A percentile compares a stretch with the other conserved stretches of the same genome.
Evolutionary conservation across 1,140 invertebrate genomes (phyloP).

Genomic region (Tetramorium alpestre): DNA sequence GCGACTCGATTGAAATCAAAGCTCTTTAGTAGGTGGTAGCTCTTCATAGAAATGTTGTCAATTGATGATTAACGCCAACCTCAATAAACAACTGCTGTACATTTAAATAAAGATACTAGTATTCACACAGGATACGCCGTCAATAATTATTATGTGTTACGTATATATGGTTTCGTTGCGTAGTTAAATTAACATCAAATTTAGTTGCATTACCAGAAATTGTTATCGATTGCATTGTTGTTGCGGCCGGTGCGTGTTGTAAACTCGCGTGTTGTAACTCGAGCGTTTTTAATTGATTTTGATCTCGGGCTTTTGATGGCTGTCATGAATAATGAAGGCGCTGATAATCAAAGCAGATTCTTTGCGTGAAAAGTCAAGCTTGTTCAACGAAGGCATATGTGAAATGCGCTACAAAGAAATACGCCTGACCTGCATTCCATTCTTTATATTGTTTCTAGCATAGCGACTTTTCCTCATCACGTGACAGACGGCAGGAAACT

Average conservation of each 20-base stretch:
- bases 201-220: background rate
- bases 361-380: background rate
- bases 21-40: background rate
- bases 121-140: slow-evolving; percentile 6
- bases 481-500: slow-evolving; percentile 52
- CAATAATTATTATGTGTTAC: slow-evolving; percentile 33
- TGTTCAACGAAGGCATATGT: background rate
- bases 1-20: slow-evolving; percentile 19
- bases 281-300: slow-evolving; percentile 4
- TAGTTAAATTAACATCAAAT: background rate
- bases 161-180: background rate
- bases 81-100: background rate
- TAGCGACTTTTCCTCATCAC: slow-evolving; percentile 43
- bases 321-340: background rate
- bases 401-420: slow-evolving; percentile 17
- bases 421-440: slow-evolving; percentile 63
- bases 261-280: too few species aligned
- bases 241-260: too few species aligned
- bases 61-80: slow-evolving; percentile 5
- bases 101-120: background rate
- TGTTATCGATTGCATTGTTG: background rate
- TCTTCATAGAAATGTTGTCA: slow-evolving; percentile 20
- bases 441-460: slow-evolving; percentile 60
- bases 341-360: background rate
- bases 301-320: background rate